phyloP scores from a whole-genome alignment of 2,113 vertebrate genomes.

The Brachyhypopomus gauderio region DNA sequence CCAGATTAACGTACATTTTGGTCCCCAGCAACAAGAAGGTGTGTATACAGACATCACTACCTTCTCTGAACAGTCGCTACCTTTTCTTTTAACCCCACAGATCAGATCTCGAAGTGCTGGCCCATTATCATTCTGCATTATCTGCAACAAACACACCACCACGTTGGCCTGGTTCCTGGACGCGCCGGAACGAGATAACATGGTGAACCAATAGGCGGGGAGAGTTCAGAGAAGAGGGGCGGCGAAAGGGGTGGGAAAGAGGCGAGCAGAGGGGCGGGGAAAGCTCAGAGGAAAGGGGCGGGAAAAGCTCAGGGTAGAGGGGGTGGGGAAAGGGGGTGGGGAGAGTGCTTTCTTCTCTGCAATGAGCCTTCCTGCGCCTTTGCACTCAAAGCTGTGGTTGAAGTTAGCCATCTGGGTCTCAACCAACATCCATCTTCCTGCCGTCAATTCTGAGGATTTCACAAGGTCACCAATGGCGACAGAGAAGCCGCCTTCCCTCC shows the following conservation, averaged over 20 bases:
- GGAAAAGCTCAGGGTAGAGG: no score
- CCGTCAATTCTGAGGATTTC: slow-evolving; percentile 12
- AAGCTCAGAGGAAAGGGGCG: no score
- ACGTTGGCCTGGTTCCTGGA: slow-evolving; percentile 30
- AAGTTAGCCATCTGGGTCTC: slow-evolving; percentile 2
- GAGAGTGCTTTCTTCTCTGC: no score
- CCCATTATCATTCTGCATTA: slow-evolving; percentile 28
- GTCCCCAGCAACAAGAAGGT: neutral
- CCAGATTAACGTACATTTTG: neutral
- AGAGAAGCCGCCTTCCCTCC: neutral
- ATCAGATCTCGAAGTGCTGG: slow-evolving; percentile 5
- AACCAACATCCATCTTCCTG: neutral
- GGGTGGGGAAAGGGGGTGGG: no score
- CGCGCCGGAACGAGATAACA: slow-evolving; percentile 11
- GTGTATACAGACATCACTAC: neutral
- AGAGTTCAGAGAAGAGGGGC: no score
- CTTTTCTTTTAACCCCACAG: slow-evolving; percentile 26
- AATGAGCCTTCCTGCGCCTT: neutral
- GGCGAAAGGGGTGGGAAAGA: no score
- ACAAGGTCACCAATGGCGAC: slow-evolving; percentile 38
- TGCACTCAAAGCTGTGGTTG: neutral
- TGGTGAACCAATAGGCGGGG: neutral
- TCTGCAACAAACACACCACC: slow-evolving; percentile 20
- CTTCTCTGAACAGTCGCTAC: neutral
- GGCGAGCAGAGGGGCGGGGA: no score